Base-by-base conservation (phyloP, 2,797 vertebrate species). In the Coregonus suidteri region DNA sequence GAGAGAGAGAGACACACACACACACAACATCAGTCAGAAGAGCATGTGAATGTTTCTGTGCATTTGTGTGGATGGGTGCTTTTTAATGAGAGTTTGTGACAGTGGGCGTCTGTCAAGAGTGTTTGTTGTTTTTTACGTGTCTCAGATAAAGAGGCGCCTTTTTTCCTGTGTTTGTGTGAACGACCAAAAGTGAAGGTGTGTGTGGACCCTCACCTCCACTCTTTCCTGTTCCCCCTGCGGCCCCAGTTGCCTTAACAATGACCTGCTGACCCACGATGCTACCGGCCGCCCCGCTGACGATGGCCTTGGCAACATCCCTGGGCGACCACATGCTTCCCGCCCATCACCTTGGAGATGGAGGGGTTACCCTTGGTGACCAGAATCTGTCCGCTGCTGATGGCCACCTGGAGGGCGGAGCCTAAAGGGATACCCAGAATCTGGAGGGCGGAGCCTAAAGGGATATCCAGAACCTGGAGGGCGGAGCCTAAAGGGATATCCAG, bases 301-400 rank as follows among this genome's bases (percentile, higher is more conserved):
- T 96, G 81, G 98, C 97, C 91, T 99, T 99, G 81, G 98, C 98
- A 6, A 99, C 96, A 76, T 25, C 98, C 97, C 93, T 99, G 98
- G 77, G 97, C 96, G 87, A 99, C 93, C 82, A 99, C 97, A 88
- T 98, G 98, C 88, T 99, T 99, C 4, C 96, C 95, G 7, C 95
- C 95, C 89, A 98, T 94, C 83, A 97, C 94, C 89, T 99, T 99
- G 78, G 97, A 93, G 41, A 94, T 94, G 0, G 96, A 94, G 41
- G 97, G 94, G 89, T 93, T 94, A 75, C 97, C 94, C 90, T 99
- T 99, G 81, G 98, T 95, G 18, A 99, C 97, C 41, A 99, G 93
- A 84, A 99, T 98, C 88, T 99, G 98, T 41, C 98, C 97, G 15
- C 97, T 96, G 81, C 98, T 96, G 81, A 99, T 96, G 3, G 98